Evolutionary conservation across 2,113 vertebrate genomes (phyloP), one percentile per base, ranked within the genome.

Genomic region (Corythoichthys haematopterus): DNA sequence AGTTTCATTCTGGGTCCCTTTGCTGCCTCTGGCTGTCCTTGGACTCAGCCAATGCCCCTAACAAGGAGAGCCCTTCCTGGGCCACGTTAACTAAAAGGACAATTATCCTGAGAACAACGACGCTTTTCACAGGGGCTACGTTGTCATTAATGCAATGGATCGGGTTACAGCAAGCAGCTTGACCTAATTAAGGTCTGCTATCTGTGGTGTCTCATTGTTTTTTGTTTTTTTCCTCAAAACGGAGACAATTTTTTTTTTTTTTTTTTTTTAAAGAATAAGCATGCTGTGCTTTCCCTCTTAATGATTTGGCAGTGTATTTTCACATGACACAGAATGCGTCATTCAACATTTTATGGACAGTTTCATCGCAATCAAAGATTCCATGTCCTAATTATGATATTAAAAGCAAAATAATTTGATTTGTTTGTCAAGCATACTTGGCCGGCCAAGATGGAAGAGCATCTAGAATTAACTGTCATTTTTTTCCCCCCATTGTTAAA

Each of bases 71-170:
- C 86, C 85, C 84, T 91, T 90, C 87, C 87, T 74, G 64, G 69
- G 85, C 87, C 64, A 72, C 80, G 87, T 91, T 93, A 93, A 93
- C 91, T 93, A 92, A 93, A 93, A 91, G 90, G 88, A 93, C 91
- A 93, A 92, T 93, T 92, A 93, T 91, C 91, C 82, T 71, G 87
- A 92, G 92, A 91, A 93, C 92, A 93, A 92, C 91, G 91, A 91
- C 87, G 89, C 90, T 92, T 92, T 92, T 93, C 90, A 93, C 90
- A 87, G 85, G 74, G 87, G 78, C 88, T 87, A 88, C 90, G 89
- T 91, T 92, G 91, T 91, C 91, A 91, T 91, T 92, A 92, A 92
- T 88, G 88, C 87, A 87, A 80, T 84, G 84, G 88, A 92, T 93
- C 91, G 91, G 91, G 91, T 92, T 92, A 91, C 91, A 86, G 88